Conservation (phyloP, 2,113 vertebrate species). For the Eleginops maclovinus region DNA sequence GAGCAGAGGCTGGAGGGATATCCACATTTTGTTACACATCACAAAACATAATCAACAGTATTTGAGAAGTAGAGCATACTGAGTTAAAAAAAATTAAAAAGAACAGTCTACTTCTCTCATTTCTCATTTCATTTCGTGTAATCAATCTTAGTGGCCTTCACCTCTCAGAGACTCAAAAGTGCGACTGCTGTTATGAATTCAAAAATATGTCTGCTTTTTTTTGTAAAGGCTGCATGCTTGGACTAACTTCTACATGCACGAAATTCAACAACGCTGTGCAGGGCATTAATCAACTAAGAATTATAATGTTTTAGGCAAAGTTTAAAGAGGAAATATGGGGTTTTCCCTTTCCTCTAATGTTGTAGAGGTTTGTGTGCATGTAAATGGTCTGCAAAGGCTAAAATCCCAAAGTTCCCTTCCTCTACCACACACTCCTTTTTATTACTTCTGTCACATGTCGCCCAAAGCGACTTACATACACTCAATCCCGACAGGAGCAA, state of each 20-base stretch:
- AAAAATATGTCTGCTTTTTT: not conserved
- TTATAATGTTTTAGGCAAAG: not conserved
- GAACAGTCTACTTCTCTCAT: not conserved
- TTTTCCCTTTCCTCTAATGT: too few species aligned
- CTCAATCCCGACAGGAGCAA: too few species aligned
- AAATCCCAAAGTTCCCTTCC: too few species aligned
- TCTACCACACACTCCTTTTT: too few species aligned
- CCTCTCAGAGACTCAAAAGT: not conserved
- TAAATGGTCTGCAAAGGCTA: too few species aligned
- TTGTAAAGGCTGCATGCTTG: not conserved
- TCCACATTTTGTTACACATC: conserved; percentile 27
- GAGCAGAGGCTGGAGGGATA: conserved; percentile 11
- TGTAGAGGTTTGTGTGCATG: too few species aligned
- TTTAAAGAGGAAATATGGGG: too few species aligned
- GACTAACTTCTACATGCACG: not conserved
- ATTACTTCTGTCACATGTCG: too few species aligned
- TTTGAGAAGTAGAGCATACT: conserved; percentile 2
- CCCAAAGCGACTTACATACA: too few species aligned
- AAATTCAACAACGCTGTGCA: not conserved
- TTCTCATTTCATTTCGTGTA: not conserved
- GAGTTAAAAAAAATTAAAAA: not conserved
- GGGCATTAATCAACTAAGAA: not conserved
- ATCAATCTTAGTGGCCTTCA: not conserved
- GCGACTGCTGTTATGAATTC: not conserved
- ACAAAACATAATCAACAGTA: conserved; percentile 22